phyloP scores from a whole-genome alignment of 1,140 invertebrate species.

The Trachymyrmex cornetzi region DNA sequence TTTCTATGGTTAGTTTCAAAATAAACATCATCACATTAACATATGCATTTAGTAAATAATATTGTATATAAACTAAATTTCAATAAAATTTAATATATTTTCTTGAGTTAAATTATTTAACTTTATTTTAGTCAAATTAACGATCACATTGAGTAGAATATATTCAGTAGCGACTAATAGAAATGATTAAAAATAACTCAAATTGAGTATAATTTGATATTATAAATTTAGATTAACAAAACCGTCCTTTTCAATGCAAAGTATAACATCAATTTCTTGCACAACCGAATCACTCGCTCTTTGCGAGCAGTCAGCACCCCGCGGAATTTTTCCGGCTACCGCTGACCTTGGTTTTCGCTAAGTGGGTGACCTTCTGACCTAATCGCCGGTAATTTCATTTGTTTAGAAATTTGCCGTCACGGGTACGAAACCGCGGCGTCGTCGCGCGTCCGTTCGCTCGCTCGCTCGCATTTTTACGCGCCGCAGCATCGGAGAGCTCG shows the following conservation, averaged over 20 bases:
- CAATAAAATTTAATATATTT: too few species aligned
- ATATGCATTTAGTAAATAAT: too few species aligned
- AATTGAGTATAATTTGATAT: too few species aligned
- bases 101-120: too few species aligned
- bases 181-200: too few species aligned
- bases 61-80: too few species aligned
- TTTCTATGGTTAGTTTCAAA: too few species aligned
- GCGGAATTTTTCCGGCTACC: constrained; percentile 20
- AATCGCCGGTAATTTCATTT: constrained; percentile 76
- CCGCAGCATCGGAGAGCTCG: constrained; percentile 41
- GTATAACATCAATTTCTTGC: background rate
- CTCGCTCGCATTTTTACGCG: constrained; percentile 26
- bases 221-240: too few species aligned
- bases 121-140: too few species aligned
- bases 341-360: constrained; percentile 66
- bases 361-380: constrained; percentile 75
- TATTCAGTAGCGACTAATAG: too few species aligned
- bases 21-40: too few species aligned
- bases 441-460: background rate
- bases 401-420: constrained; percentile 49
- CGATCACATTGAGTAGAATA: too few species aligned
- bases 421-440: constrained; percentile 33
- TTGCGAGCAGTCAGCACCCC: background rate
- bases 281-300: background rate
- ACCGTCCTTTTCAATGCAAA: background rate